Conservation (phyloP, 2,113 vertebrate species). For the Hemibagrus wyckioides region DNA sequence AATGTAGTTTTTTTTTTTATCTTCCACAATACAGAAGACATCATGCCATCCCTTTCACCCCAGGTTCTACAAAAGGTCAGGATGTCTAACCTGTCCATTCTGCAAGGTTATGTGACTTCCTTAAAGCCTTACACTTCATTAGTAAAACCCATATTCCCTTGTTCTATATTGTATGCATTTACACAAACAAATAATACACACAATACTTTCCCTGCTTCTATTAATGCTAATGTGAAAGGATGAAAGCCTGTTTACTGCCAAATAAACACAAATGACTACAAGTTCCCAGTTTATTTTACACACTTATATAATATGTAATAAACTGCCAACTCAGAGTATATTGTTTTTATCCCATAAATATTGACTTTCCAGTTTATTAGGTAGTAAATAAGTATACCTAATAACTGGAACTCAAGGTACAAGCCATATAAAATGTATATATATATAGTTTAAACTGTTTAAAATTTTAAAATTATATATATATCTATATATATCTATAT, state of each 20-base stretch:
- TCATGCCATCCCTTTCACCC: no score
- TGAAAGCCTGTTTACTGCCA: background rate
- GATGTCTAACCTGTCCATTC: background rate
- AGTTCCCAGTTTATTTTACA: background rate
- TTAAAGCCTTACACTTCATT: conserved; percentile 12
- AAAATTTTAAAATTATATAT: no score
- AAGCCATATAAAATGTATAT: background rate
- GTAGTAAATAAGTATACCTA: background rate
- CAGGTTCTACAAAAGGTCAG: background rate
- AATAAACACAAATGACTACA: conserved; percentile 7
- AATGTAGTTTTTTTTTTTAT: background rate
- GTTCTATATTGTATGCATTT: background rate
- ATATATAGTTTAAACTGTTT: no score
- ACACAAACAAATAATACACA: background rate
- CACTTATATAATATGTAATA: background rate
- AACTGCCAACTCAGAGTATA: background rate
- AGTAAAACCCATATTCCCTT: background rate
- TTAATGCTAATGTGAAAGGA: background rate
- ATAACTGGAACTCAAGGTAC: background rate
- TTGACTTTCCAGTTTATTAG: background rate
- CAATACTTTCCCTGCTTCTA: background rate
- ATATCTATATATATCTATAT: no score
- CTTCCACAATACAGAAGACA: no score
- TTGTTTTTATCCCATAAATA: background rate
- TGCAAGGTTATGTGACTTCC: conserved; percentile 12